Evolutionary conservation across 2,113 vertebrate species (phyloP).

Genomic region (Vombatus ursinus): DNA sequence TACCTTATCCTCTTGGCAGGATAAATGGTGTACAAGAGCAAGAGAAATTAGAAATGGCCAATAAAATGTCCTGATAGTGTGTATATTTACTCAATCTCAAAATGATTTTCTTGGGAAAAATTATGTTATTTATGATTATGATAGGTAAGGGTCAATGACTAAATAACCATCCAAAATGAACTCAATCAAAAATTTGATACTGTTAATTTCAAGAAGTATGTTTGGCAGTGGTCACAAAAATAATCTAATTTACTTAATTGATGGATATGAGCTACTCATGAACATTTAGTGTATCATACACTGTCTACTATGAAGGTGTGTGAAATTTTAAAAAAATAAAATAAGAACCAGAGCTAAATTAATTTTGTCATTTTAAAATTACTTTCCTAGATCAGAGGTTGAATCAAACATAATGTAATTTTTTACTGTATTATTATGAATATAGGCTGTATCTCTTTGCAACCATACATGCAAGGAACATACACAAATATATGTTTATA

Average conservation of each 20-base stretch:
- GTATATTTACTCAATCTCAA: slow-evolving; percentile 15
- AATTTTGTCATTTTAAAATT: neutral
- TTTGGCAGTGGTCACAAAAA: slow-evolving; percentile 7
- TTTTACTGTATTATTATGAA: neutral
- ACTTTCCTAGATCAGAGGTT: neutral
- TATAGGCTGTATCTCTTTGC: neutral
- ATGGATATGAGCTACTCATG: slow-evolving; percentile 17
- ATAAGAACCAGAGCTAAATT: neutral
- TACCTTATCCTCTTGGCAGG: slow-evolving; percentile 34
- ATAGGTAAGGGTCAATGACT: neutral
- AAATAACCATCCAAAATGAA: slow-evolving; percentile 6
- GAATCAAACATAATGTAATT: neutral
- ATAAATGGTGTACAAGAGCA: slow-evolving; percentile 2
- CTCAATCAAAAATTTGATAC: slow-evolving; percentile 16
- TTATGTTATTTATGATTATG: neutral
- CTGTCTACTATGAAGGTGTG: neutral
- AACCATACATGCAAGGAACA: neutral
- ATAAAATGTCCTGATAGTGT: neutral
- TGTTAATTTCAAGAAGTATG: slow-evolving; percentile 31
- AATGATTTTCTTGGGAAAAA: neutral
- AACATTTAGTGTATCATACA: neutral
- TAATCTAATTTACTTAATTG: slow-evolving; percentile 33
- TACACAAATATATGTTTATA: neutral
- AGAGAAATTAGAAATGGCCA: neutral
- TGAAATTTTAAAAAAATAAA: neutral